Evolutionary conservation across 2,113 vertebrate genomes (phyloP).

Genomic region (Alouatta palliata): DNA sequence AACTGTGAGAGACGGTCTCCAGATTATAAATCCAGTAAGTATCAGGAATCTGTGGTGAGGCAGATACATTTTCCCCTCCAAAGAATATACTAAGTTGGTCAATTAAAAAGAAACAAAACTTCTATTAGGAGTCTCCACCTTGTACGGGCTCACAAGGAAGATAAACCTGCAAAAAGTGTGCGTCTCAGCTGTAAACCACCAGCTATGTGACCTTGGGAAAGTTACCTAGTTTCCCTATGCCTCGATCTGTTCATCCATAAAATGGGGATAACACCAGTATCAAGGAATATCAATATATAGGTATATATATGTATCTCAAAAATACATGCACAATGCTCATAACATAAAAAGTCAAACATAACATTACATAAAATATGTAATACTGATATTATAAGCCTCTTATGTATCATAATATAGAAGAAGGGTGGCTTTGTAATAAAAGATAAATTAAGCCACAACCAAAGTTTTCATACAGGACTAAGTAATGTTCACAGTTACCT

Average conservation of each 20-base stretch:
- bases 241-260: not conserved
- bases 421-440: not conserved
- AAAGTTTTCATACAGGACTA: not conserved
- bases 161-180: not conserved
- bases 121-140: not conserved
- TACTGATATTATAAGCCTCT: not conserved
- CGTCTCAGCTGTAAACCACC: not conserved
- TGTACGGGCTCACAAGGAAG: not conserved
- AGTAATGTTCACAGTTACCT: not conserved
- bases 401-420: not conserved
- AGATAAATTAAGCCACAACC: not conserved
- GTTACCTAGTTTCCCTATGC: not conserved
- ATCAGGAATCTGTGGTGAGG: fast-evolving
- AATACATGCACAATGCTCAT: not conserved
- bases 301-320: not conserved
- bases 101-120: not conserved
- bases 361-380: not conserved
- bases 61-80: not conserved
- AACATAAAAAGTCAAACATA: not conserved
- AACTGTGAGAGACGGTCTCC: conserved; percentile 89
- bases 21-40: conserved; percentile 87
- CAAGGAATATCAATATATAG: not conserved
- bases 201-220: not conserved
- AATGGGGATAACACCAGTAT: not conserved
- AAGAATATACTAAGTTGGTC: not conserved